Conservation (phyloP, 2,113 vertebrate species). For the Cyanoliseus patagonus region DNA sequence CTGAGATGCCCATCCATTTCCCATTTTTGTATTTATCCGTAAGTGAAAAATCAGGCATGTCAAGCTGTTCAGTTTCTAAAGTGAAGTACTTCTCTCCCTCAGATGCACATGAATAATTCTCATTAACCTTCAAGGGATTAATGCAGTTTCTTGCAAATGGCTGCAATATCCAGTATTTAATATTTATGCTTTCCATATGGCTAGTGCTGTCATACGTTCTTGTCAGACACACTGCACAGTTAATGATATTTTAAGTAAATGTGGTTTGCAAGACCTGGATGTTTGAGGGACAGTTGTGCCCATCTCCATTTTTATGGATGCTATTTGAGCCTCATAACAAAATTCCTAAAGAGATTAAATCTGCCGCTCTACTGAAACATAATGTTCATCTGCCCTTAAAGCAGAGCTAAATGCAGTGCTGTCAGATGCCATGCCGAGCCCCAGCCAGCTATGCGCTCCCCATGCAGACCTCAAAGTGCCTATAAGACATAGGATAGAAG, state of each 20-base stretch:
- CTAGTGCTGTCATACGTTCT: constrained; percentile 61
- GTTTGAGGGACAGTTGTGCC: constrained; percentile 36
- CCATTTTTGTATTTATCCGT: constrained; percentile 60
- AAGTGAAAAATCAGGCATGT: constrained; percentile 68
- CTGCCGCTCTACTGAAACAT: neutral
- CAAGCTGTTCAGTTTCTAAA: constrained; percentile 65
- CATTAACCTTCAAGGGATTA: constrained; percentile 74
- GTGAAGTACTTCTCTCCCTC: constrained; percentile 67
- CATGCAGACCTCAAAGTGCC: neutral
- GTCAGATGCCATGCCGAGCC: neutral
- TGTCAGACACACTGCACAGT: constrained; percentile 62
- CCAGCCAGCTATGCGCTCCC: neutral
- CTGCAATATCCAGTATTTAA: constrained; percentile 70
- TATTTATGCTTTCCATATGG: constrained; percentile 74
- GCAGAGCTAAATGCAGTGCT: neutral
- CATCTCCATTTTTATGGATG: constrained; percentile 49
- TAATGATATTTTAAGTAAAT: constrained; percentile 63
- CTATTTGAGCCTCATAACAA: constrained; percentile 9
- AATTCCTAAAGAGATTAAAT: constrained; percentile 32
- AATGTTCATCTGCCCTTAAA: constrained; percentile 3
- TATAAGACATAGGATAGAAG: neutral
- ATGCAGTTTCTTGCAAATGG: constrained; percentile 72
- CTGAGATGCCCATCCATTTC: constrained; percentile 42
- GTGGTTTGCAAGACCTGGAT: neutral
- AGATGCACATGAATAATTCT: constrained; percentile 74